Evolutionary conservation across 2,113 vertebrate genomes (phyloP), one percentile per base, ranked within the genome.

Genomic region (Ophthalmolycus amberensis): DNA sequence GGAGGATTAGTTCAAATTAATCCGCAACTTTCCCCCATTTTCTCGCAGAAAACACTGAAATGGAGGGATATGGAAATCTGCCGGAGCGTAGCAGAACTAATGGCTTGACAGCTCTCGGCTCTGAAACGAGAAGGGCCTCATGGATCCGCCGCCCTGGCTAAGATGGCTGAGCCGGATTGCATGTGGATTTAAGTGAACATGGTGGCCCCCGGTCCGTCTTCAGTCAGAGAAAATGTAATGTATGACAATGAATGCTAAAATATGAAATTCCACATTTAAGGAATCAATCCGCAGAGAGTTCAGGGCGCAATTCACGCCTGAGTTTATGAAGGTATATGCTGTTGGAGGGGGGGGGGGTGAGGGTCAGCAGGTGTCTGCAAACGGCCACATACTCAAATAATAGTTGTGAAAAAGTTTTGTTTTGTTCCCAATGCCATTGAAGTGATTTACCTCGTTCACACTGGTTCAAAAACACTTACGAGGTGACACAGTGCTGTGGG

Each of bases 1-100:
- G 56, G 40, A 74, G 80, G 91, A 92, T 94, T 93, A 93, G 77
- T 80, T 92, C 0, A 48, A 92, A 93, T 94, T 89, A 94, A 94
- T 91, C 92, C 66, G 18, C 81, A 92, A 90, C 89, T 89, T 93
- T 87, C 82, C 90, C 85, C 82, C 89, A 93, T 92, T 91, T 92
- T 90, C 84, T 66, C 22, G 71, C 56, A 82, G 76, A 90, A 93
- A 91, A 82, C 5, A 73, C 77, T 25, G 79, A 90, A 91, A 91
- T 90, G 88, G 84, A 87, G 83, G 79, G 84, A 90, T 92, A 85
- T 83, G 86, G 91, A 90, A 93, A 94, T 90, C 75, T 85, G 88
- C 83, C 75, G 1, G 86, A 89, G 91, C 90, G 75, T 81, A 75
- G 89, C 90, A 83, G 86, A 93, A 91, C 89, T 92, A 93, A 94